Evolutionary conservation across 1,140 invertebrate genomes (phyloP).

Genomic region (roundworm (Caenorhabditis elegans)): DNA sequence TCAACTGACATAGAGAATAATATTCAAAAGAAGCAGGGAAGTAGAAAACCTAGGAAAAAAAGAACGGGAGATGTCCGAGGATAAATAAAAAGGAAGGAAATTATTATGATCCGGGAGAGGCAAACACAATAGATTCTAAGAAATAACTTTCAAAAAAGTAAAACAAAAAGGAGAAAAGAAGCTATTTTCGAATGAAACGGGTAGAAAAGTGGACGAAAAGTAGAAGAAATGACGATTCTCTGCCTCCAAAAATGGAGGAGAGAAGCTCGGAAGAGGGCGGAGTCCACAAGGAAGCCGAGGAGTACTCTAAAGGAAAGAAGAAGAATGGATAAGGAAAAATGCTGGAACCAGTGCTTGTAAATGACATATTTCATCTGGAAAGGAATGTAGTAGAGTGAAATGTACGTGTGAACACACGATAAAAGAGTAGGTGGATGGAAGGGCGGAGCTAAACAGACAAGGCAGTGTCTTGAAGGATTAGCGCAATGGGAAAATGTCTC

Average conservation of each 20-base stretch:
- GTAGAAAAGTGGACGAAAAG: background rate
- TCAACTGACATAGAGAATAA: background rate
- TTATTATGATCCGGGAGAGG: background rate
- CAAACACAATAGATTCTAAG: background rate
- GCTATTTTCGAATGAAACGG: background rate
- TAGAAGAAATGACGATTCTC: background rate
- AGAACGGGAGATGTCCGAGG: background rate
- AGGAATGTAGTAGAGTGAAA: background rate
- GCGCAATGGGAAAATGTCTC: too few relatives aligned
- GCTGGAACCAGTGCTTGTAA: background rate
- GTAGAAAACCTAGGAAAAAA: background rate
- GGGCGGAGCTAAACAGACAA: background rate
- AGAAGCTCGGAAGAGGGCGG: background rate
- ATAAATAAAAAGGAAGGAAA: background rate
- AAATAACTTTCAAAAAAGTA: background rate
- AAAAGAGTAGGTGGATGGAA: background rate
- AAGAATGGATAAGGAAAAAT: constrained; percentile 7
- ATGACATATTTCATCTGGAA: constrained; percentile 1
- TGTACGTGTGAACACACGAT: background rate
- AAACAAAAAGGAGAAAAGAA: background rate
- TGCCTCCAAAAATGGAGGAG: constrained; percentile 1
- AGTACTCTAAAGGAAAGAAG: constrained; percentile 21
- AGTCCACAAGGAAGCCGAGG: background rate
- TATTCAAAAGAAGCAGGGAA: background rate
- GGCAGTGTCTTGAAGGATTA: background rate